A percentile compares a stretch with the other conserved stretches of the same genome.
Evolutionary conservation across 2,797 vertebrate genomes (phyloP).

Genomic region (Cyprinodon diabolis): DNA sequence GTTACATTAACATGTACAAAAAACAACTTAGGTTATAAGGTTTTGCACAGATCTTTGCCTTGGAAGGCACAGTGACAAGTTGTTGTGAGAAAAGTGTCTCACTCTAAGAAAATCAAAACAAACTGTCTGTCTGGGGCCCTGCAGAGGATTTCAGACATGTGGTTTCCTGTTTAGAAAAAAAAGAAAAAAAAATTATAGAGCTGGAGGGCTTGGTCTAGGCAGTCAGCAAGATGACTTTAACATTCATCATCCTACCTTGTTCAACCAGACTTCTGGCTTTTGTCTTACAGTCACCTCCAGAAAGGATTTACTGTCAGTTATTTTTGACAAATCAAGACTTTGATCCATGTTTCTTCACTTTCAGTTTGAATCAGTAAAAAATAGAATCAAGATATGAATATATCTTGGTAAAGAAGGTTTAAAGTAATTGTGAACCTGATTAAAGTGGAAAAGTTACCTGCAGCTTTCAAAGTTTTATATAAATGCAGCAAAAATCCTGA

Average conservation of each 20-base stretch:
- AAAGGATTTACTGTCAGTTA: conserved; percentile 4
- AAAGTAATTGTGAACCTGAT: conserved; percentile 24
- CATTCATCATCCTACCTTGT: conserved; percentile 39
- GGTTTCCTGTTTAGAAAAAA: conserved; percentile 94
- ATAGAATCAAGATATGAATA: neutral
- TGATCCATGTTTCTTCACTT: neutral
- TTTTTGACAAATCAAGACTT: neutral
- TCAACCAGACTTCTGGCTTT: conserved; percentile 6
- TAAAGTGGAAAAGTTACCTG: neutral
- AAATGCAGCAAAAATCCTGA: conserved; percentile 42
- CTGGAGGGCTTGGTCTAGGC: conserved; percentile 72
- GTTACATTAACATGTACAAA: neutral
- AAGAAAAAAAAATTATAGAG: conserved; percentile 57
- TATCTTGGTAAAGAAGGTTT: neutral
- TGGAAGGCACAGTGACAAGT: conserved; percentile 60
- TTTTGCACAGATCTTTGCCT: conserved; percentile 15
- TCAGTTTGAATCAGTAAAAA: neutral
- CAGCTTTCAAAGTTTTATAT: conserved; percentile 40
- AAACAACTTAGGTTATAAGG: neutral
- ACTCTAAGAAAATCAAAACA: conserved; percentile 71
- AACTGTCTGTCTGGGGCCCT: conserved; percentile 68
- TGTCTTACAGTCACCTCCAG: conserved; percentile 12
- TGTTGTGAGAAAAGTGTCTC: conserved; percentile 67
- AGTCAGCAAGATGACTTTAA: conserved; percentile 64
- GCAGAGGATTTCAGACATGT: conserved; percentile 90